Evolutionary conservation across 2,113 vertebrate genomes (phyloP), one percentile per base, ranked within the genome.

Genomic region (Melierax canorus): DNA sequence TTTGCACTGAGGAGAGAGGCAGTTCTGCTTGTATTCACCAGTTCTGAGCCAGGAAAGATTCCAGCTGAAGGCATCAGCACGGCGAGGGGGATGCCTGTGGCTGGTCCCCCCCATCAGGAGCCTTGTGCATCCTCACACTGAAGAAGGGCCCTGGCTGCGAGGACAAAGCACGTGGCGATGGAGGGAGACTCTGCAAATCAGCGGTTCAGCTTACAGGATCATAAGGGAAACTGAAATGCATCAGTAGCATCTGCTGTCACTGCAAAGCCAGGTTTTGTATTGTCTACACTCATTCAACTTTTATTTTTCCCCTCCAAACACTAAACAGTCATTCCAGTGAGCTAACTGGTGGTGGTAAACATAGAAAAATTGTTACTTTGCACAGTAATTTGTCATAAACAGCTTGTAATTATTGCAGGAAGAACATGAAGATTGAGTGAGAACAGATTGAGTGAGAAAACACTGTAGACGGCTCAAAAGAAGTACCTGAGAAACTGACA

Each of bases 361-460:
- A 93, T 17, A 63, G 88, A 95, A 82, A 93, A 95, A 94, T 60
- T 95, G 91, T 78, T 94, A 85, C 90, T 96, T 94, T 73, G 62
- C 80, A 81, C 46, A 87, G 94, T n/a, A 78, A 87, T 89, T 91
- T 95, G 79, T 93, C 96, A 93, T 64, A 94, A 97, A 91, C 91
- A 97, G 95, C 91, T 94, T 95, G 84, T 60, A 92, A 90, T 95
- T 97, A 94, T 45, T 94, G 92, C 91, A 91, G 60, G 46, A 92
- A 81, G 92, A 94, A 89, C 95, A 96, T 4, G 71, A 94, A 92
- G 85, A 94, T 48, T 93, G 95, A 95, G 94, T 71, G 95, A 95
- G 96, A 97, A 95, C 94, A 97, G 96, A 96, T 74, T 96, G 96
- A 92, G 86, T 93, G 92, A 96, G 87, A 97, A 97, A 96, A 92